Percentiles rank a stretch among this genome's conserved stretches.
phyloP scores from a whole-genome alignment of 1,140 invertebrate species.

The Halyomorpha halys region DNA sequence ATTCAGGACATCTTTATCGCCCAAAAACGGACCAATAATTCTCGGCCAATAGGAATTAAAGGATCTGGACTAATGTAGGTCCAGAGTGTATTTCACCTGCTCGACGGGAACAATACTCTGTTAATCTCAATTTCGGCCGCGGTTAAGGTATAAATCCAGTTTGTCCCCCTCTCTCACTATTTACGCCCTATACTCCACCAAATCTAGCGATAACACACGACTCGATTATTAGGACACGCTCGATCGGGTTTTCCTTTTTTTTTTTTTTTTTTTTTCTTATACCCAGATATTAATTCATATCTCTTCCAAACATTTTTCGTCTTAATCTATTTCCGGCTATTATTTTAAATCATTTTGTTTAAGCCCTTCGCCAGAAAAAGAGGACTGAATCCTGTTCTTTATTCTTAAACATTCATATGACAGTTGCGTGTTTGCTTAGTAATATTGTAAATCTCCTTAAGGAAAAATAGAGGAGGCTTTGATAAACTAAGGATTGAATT shows the following conservation, averaged over 20 bases:
- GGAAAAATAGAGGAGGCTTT: too few species aligned
- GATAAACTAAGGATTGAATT: too few species aligned
- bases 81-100: constrained; percentile 1
- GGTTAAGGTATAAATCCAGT: constrained; percentile 10
- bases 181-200: not conserved
- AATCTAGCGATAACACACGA: not conserved
- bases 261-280: not conserved
- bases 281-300: not conserved
- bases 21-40: constrained; percentile 7
- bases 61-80: not conserved
- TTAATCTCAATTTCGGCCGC: constrained; percentile 3
- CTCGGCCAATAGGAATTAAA: constrained; percentile 3
- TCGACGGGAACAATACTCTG: not conserved
- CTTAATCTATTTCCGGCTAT: not conserved
- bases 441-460: not conserved
- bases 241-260: not conserved
- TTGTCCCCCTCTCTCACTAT: not conserved
- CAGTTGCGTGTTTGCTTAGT: not conserved
- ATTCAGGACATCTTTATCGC: constrained; percentile 2
- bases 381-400: not conserved
- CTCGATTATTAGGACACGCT: constrained; percentile 1
- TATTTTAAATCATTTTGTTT: not conserved
- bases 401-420: not conserved
- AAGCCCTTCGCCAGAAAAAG: not conserved
- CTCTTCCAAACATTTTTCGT: not conserved